Base-by-base conservation (phyloP, 2,113 vertebrate species). In the Sporophila hypoxantha region DNA sequence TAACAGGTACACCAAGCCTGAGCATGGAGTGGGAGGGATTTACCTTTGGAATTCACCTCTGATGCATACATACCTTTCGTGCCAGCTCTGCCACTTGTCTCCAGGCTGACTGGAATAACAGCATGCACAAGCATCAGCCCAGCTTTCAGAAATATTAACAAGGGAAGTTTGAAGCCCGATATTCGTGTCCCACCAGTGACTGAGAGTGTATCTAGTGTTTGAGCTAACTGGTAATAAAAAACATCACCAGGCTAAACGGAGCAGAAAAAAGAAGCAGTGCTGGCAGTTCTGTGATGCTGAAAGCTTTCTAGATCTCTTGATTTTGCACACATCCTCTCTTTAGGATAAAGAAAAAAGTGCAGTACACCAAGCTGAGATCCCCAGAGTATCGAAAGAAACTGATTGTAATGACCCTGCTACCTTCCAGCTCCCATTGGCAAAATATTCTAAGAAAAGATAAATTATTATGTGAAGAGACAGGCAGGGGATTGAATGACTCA, bases 91-190 rank as follows among this genome's bases (percentile, higher is more conserved):
- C 73, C 76, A 49, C 57, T 90, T 81, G 53, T 46, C 67, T 81
- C 82, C 21, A 36, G 71, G 67, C 78, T 73, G 66, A 74, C 91
- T 85, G 92, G 91, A 92, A 90, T 85, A 85, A 78, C 83, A 91
- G 78, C 81, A 66, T 66, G 39, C 65, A 49, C 85, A 61, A 60
- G 44, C 78, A 81, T 53, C 32, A 14, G 23, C 56, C 61, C 56
- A 73, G 39, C 71, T 88, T 52, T 61, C 60, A 44, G 42, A 56
- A 46, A 19, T 53, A 66, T 55, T 34, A 60, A 42, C 20, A 29
- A 64, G 26, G 49, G 67, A 61, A 55, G 30, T 74, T 77, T 69
- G 69, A 74, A 66, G 49, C 53, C 75, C 29, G 53, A 1, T 39
- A n/a, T 30, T 70, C 44, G n/a, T 36, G 19, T 76, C 65, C 46